Percentiles rank a stretch among this genome's conserved stretches.
These are phyloP conservation scores for Muschampia plurimacula DNA, from an alignment of 2,888 invertebrate genomes.

Conservation along the genomic window DNA sequence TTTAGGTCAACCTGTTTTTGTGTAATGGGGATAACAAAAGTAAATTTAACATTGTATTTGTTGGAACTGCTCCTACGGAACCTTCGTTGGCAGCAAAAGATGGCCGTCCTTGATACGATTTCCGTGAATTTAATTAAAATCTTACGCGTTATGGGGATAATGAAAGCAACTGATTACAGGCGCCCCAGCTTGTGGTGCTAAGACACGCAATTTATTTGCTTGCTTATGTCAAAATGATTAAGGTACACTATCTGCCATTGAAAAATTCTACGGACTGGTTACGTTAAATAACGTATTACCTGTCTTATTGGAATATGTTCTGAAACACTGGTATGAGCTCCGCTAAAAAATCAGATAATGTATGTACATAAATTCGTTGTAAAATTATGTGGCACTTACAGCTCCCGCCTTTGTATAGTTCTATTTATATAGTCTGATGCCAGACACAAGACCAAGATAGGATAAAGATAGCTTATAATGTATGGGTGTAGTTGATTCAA, in stretches of 20 bases:
- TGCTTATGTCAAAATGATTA: constrained; percentile 53
- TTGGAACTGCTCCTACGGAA: constrained; percentile 74
- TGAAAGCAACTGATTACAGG: constrained; percentile 70
- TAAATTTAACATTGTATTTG: constrained; percentile 81
- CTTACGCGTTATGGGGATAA: constrained; percentile 71
- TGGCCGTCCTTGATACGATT: constrained; percentile 73
- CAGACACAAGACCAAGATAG: no score
- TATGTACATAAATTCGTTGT: no score
- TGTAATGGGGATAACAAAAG: constrained; percentile 81
- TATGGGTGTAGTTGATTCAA: no score
- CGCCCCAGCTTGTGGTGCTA: constrained; percentile 57
- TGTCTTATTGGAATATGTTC: no score
- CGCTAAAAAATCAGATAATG: no score
- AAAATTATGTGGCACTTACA: no score
- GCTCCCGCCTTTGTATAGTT: no score
- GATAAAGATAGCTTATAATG: no score
- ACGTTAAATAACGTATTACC: constrained; percentile 10
- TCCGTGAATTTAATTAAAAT: constrained; percentile 81
- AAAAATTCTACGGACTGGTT: constrained; percentile 27
- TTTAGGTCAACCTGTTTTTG: constrained; percentile 85
- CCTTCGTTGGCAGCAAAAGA: constrained; percentile 76
- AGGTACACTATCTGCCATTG: constrained; percentile 31
- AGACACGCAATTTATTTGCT: constrained; percentile 61
- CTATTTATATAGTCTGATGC: no score
- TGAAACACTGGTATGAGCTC: no score